A percentile compares a stretch with the other conserved stretches of the same genome.
Evolutionary conservation across 2,113 vertebrate species (phyloP).

Genomic region (Sclerurus mexicanus): DNA sequence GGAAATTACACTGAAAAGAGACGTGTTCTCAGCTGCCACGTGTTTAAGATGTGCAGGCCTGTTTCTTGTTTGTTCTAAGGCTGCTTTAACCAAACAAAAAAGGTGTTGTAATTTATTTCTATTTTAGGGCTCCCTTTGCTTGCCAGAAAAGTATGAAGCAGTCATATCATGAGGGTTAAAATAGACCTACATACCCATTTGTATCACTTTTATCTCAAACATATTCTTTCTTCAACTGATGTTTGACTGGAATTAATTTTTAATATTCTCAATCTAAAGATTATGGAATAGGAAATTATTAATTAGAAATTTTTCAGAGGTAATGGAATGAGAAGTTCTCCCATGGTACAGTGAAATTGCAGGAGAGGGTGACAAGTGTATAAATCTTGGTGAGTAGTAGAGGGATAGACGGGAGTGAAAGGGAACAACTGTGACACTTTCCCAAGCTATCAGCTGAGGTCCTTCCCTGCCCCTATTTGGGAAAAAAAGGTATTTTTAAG

Average conservation of each 20-base stretch:
- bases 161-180: background rate
- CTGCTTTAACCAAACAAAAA: constrained; percentile 2
- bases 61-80: constrained; percentile 20
- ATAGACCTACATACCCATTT: background rate
- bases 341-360: background rate
- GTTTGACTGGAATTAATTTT: background rate
- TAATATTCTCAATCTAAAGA: background rate
- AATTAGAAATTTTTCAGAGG: background rate
- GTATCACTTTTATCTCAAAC: background rate
- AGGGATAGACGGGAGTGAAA: background rate
- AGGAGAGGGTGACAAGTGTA: background rate
- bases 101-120: background rate
- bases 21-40: background rate
- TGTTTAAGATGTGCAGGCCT: constrained; percentile 6
- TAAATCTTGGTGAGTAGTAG: background rate
- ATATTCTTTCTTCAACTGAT: background rate
- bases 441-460: background rate
- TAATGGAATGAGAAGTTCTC: background rate
- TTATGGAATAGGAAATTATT: background rate
- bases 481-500: background rate
- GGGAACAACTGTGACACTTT: background rate
- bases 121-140: background rate
- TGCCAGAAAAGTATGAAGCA: background rate
- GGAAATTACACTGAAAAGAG: background rate
- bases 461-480: background rate